Evolutionary conservation across 2,797 vertebrate species (phyloP).

Genomic region (Pseudocheirus occidentalis): DNA sequence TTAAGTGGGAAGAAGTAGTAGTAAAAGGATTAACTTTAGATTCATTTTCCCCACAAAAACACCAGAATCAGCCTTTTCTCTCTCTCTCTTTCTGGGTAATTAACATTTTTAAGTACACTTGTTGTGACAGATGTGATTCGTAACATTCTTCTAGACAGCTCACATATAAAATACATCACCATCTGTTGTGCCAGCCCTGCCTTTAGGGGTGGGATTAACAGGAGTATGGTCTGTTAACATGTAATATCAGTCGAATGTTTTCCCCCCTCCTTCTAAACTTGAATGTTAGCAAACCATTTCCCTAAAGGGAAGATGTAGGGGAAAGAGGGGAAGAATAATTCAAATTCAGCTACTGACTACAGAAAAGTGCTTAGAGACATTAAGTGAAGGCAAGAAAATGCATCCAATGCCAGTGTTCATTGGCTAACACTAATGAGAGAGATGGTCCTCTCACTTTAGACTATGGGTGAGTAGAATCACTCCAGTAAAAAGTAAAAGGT

Average conservation of each 20-base stretch:
- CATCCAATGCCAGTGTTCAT: background rate
- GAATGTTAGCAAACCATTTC: background rate
- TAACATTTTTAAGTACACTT: constrained; percentile 2
- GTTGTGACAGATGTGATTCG: background rate
- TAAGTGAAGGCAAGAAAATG: background rate
- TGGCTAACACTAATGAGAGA: background rate
- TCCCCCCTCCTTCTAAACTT: background rate
- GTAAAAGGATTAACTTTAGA: background rate
- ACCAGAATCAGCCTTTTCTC: background rate
- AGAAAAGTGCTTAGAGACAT: background rate
- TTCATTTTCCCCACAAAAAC: background rate
- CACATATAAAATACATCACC: background rate
- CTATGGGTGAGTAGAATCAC: background rate
- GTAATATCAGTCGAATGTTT: background rate
- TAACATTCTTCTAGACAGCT: background rate
- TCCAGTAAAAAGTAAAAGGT: background rate
- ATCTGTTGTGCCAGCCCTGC: background rate
- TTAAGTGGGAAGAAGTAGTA: background rate
- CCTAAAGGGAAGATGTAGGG: background rate
- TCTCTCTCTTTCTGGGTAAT: background rate
- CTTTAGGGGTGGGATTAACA: background rate
- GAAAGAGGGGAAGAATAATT: background rate
- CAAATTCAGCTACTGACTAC: background rate
- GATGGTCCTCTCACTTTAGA: background rate
- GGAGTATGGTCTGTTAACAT: background rate